A percentile compares a stretch with the other conserved stretches of the same genome.
phyloP scores from a whole-genome alignment of 2,888 invertebrate species.

The Catocala fraxini region DNA sequence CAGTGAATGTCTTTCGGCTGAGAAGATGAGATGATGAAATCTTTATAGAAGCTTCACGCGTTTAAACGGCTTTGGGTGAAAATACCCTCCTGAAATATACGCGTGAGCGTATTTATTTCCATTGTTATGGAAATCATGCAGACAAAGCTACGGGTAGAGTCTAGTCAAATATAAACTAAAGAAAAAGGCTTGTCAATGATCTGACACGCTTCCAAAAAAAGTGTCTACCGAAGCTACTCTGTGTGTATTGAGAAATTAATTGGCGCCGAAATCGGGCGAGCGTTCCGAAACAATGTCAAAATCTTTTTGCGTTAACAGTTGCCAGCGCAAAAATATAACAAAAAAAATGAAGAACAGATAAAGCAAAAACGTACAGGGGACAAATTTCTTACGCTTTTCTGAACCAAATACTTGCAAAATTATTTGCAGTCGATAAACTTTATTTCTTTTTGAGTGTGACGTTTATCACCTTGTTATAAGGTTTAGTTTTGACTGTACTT shows the following conservation, averaged over 20 bases:
- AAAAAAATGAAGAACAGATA: conserved; percentile 50
- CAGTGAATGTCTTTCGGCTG: too few relatives aligned
- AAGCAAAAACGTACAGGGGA: conserved; percentile 68
- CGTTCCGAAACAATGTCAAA: conserved; percentile 79
- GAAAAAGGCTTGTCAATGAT: too few relatives aligned
- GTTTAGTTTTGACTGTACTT: conserved; percentile 21
- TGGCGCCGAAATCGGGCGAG: conserved; percentile 76
- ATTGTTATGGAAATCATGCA: too few relatives aligned
- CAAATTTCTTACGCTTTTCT: conserved; percentile 84
- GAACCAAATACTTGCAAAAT: conserved; percentile 55
- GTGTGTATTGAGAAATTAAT: conserved; percentile 70
- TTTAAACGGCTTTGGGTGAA: too few relatives aligned
- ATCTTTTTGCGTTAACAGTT: conserved; percentile 78
- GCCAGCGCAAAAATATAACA: conserved; percentile 66
- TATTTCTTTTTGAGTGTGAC: not conserved
- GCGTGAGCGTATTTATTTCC: too few relatives aligned
- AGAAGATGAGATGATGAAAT: too few relatives aligned
- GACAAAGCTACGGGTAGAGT: too few relatives aligned
- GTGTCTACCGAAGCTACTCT: conserved; percentile 50
- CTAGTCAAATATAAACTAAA: too few relatives aligned
- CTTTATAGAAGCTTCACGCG: too few relatives aligned
- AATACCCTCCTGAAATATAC: too few relatives aligned
- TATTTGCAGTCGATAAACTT: conserved; percentile 5
- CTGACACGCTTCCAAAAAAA: not conserved
- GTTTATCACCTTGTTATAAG: conserved; percentile 1